A percentile compares a stretch with the other conserved stretches of the same genome.
Conservation (phyloP, 2,888 invertebrate species). For the Cremastinae sp. region DNA sequence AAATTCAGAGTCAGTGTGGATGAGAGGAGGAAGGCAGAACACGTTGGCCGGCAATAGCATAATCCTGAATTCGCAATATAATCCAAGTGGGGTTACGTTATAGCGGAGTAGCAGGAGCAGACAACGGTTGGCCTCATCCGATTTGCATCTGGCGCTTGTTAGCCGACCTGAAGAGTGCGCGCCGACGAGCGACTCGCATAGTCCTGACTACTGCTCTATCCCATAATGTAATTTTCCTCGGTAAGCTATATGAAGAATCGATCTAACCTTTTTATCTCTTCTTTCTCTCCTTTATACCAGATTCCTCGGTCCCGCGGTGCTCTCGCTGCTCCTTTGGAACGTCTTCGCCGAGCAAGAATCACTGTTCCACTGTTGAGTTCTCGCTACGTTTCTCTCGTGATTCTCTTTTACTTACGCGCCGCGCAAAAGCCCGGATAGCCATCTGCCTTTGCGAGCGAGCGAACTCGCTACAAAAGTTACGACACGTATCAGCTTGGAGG, state of each 20-base stretch:
- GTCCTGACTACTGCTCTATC: constrained; percentile 53
- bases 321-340: constrained; percentile 20
- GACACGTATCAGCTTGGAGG: constrained; percentile 62
- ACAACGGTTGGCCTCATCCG: constrained; percentile 65
- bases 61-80: constrained; percentile 19
- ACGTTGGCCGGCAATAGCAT: constrained; percentile 16
- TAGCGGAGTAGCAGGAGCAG: constrained; percentile 28
- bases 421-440: constrained; percentile 65
- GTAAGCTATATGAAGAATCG: constrained; percentile 74
- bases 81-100: constrained; percentile 24
- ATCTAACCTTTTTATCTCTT: constrained; percentile 71
- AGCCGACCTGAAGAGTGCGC: constrained; percentile 55
- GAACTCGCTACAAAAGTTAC: constrained; percentile 67
- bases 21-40: too few species aligned
- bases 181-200: constrained; percentile 41
- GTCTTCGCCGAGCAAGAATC: not conserved
- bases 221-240: constrained; percentile 70
- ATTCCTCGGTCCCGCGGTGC: constrained; percentile 20
- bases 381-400: constrained; percentile 51
- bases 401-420: constrained; percentile 51
- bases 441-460: constrained; percentile 66
- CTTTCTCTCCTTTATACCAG: constrained; percentile 12
- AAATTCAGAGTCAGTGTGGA: too few species aligned
- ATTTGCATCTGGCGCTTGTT: constrained; percentile 78
- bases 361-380: constrained; percentile 20